Percentiles rank a stretch among this genome's conserved stretches.
Conservation (phyloP, 1,140 invertebrate genomes). For the Euura saliciscinereae region DNA sequence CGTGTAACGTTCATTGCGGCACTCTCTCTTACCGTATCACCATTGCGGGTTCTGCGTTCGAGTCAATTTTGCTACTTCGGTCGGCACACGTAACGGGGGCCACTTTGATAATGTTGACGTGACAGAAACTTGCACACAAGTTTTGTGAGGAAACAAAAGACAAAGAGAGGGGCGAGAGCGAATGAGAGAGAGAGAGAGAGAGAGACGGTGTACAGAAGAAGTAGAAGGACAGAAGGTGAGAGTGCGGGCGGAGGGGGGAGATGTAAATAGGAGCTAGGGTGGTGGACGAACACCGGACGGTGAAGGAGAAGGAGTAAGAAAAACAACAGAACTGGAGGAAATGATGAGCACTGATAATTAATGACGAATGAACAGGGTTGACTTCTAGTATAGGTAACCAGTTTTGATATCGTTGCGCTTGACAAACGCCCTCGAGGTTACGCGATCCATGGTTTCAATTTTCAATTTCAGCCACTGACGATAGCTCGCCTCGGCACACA, state of each 20-base stretch:
- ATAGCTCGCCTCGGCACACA: neutral
- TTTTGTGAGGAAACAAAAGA: neutral
- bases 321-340: neutral
- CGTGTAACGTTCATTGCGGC: no score
- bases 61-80: conserved; percentile 47
- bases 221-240: neutral
- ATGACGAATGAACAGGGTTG: neutral
- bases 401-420: neutral
- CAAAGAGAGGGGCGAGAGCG: neutral
- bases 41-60: conserved; percentile 56
- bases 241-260: neutral
- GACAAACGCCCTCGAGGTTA: neutral
- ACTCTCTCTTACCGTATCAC: conserved; percentile 52
- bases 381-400: neutral
- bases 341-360: neutral
- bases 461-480: conserved; percentile 4
- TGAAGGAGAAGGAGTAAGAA: neutral
- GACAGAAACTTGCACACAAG: neutral
- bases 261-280: neutral
- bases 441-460: neutral
- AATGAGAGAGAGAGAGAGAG: neutral
- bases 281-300: neutral
- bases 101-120: conserved; percentile 33
- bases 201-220: neutral
- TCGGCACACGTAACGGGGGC: conserved; percentile 42